phyloP scores from a whole-genome alignment of 2,888 invertebrate genomes.

The Pachymerium ferrugineum region DNA sequence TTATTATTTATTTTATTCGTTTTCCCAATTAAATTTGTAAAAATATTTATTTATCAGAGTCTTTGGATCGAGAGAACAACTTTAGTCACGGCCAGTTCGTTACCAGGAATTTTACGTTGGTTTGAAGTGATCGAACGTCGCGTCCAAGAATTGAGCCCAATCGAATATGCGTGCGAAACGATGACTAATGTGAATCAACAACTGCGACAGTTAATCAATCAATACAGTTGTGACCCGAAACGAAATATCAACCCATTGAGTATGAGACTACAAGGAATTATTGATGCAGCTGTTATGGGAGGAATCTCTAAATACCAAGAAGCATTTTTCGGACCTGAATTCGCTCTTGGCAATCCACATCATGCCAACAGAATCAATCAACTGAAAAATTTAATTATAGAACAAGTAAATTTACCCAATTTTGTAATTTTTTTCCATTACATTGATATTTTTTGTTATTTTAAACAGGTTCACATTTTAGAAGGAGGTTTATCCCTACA shows the following conservation, averaged over 20 bases:
- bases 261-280: slow-evolving; percentile 86
- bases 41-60: slow-evolving; percentile 53
- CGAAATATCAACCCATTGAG: slow-evolving; percentile 85
- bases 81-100: slow-evolving; percentile 69
- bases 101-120: slow-evolving; percentile 91
- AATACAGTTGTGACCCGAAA: slow-evolving; percentile 72
- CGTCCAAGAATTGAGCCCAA: slow-evolving; percentile 72
- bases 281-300: slow-evolving; percentile 93
- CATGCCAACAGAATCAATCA: slow-evolving; percentile 43
- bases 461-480: slow-evolving; percentile 52
- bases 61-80: slow-evolving; percentile 91
- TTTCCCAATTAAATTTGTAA: neutral
- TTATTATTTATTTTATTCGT: neutral
- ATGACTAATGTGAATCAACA: slow-evolving; percentile 85
- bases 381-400: slow-evolving; percentile 45
- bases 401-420: slow-evolving; percentile 39
- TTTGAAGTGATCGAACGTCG: slow-evolving; percentile 76
- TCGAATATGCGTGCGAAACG: slow-evolving; percentile 87
- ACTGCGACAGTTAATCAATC: slow-evolving; percentile 68
- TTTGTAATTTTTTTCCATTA: neutral
- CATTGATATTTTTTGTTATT: slow-evolving; percentile 23
- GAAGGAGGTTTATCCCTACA: slow-evolving; percentile 80
- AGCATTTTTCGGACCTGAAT: slow-evolving; percentile 82
- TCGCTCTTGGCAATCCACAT: slow-evolving; percentile 56
- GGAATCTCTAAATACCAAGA: slow-evolving; percentile 93